These are phyloP conservation scores for Erythrolamprus reginae DNA, from an alignment of 2,113 vertebrate species.

Conservation along the genomic window DNA sequence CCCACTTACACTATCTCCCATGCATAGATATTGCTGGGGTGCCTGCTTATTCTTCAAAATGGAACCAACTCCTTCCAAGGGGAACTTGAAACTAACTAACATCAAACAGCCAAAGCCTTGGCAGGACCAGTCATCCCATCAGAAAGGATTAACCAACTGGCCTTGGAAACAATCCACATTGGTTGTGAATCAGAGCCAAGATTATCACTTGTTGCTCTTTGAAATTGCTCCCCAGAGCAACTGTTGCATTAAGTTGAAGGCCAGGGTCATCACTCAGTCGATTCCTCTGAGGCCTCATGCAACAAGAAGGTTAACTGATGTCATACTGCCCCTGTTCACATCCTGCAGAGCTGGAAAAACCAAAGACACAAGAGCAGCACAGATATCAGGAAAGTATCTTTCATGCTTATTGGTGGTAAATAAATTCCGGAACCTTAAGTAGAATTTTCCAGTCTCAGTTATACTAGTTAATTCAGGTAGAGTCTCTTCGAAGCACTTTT, in stretches of 20 bases:
- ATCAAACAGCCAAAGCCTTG: background rate
- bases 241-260: background rate
- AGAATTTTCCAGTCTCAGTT: background rate
- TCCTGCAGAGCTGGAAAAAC: background rate
- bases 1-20: background rate
- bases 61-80: background rate
- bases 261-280: background rate
- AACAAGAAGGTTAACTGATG: background rate
- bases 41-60: background rate
- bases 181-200: background rate
- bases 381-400: background rate
- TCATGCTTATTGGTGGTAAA: background rate
- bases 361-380: background rate
- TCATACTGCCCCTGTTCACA: background rate
- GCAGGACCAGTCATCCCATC: background rate
- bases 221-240: background rate
- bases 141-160: background rate
- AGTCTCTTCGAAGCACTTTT: background rate
- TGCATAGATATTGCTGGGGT: background rate
- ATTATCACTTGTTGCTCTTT: background rate
- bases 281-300: background rate
- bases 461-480: background rate
- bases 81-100: background rate
- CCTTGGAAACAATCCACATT: background rate
- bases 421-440: background rate